Conservation (phyloP, 1,140 invertebrate species). For the Fopius arisanus region DNA sequence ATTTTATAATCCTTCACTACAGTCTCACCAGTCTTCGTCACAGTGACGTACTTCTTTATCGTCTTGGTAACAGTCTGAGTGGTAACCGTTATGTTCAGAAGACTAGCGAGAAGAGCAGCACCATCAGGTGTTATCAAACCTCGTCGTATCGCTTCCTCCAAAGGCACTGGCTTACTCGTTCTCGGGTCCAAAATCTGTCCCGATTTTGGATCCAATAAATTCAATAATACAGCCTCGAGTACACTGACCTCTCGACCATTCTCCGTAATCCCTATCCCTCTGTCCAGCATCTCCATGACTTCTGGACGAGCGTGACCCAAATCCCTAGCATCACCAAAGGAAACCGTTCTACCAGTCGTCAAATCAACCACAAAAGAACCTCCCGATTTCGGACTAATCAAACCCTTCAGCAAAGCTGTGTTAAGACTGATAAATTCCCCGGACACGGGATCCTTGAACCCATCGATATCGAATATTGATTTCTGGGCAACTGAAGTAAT, state of each 20-base stretch:
- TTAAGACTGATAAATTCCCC: slow-evolving; percentile 88
- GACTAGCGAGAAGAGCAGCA: slow-evolving; percentile 81
- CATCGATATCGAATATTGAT: slow-evolving; percentile 91
- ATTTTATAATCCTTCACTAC: slow-evolving; percentile 70
- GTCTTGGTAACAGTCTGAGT: slow-evolving; percentile 85
- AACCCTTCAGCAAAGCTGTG: slow-evolving; percentile 80
- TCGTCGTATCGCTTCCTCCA: slow-evolving; percentile 85
- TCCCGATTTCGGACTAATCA: slow-evolving; percentile 76
- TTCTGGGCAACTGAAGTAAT: slow-evolving; percentile 87
- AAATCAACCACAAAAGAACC: slow-evolving; percentile 78
- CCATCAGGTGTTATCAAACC: slow-evolving; percentile 87
- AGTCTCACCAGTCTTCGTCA: slow-evolving; percentile 71
- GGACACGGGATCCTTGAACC: slow-evolving; percentile 84
- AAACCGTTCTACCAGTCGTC: slow-evolving; percentile 76
- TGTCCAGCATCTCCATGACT: slow-evolving; percentile 84
- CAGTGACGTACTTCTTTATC: slow-evolving; percentile 79
- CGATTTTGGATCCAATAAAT: slow-evolving; percentile 83
- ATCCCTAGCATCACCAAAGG: slow-evolving; percentile 74
- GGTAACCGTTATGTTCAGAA: slow-evolving; percentile 85
- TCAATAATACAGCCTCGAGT: slow-evolving; percentile 84
- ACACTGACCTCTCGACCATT: slow-evolving; percentile 79
- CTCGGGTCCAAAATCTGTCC: slow-evolving; percentile 84
- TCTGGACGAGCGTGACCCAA: slow-evolving; percentile 75
- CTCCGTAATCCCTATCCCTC: slow-evolving; percentile 81
- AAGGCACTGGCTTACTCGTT: slow-evolving; percentile 78